A percentile compares a stretch with the other conserved stretches of the same genome.
Evolutionary conservation across 2,797 vertebrate species (phyloP).

Genomic region (Neoniphon sammara): DNA sequence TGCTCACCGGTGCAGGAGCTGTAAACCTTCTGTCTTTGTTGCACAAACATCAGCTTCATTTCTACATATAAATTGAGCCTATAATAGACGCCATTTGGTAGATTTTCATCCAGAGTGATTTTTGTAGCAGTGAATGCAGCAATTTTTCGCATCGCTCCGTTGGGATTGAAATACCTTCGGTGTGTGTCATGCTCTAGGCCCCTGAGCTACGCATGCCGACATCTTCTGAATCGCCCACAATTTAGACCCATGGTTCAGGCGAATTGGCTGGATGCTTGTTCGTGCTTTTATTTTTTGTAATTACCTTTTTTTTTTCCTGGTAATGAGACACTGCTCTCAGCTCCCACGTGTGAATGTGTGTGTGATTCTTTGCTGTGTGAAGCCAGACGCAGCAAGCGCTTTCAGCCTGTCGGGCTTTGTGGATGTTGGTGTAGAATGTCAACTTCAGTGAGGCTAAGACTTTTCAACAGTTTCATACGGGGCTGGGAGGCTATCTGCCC

Average conservation of each 20-base stretch:
- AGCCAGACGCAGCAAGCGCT: background rate
- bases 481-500: constrained; percentile 60
- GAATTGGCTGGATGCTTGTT: background rate
- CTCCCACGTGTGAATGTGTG: background rate
- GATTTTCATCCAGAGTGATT: constrained; percentile 31
- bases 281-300: background rate
- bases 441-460: constrained; percentile 52
- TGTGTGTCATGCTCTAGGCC: background rate
- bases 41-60: background rate
- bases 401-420: constrained; percentile 17
- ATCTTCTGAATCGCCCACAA: background rate
- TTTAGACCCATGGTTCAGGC: background rate
- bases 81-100: background rate
- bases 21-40: constrained; percentile 6
- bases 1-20: background rate
- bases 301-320: background rate
- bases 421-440: constrained; percentile 56
- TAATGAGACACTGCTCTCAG: background rate
- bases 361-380: background rate
- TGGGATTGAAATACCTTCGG: background rate
- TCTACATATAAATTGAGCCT: constrained; percentile 9
- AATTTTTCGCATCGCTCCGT: background rate
- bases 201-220: background rate
- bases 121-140: background rate
- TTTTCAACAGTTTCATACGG: constrained; percentile 41